A percentile compares a stretch with the other conserved stretches of the same genome.
phyloP scores from a whole-genome alignment of 2,888 invertebrate species.

The Ormyrus labotus region DNA sequence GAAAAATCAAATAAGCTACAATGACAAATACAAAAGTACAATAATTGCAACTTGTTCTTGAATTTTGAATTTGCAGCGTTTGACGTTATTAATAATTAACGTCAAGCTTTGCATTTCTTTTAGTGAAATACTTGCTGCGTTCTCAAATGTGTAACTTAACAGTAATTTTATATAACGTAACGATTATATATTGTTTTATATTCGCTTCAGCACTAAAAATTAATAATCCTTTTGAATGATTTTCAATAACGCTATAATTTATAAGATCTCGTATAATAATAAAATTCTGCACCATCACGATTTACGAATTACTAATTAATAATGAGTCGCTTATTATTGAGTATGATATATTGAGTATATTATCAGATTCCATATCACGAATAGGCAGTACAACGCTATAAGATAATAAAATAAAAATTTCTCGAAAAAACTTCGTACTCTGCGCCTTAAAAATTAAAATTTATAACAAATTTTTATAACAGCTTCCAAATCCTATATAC shows the following conservation, averaged over 20 bases:
- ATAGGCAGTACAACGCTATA: constrained; percentile 16
- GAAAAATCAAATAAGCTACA: constrained; percentile 28
- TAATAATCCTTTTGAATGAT: background rate
- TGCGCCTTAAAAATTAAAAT: constrained; percentile 24
- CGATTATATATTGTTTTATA: constrained; percentile 8
- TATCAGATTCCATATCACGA: constrained; percentile 52
- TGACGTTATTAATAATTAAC: background rate
- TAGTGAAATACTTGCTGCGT: background rate
- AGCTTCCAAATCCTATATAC: background rate
- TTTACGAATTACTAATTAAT: constrained; percentile 27
- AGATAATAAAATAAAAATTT: constrained; percentile 36
- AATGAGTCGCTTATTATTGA: constrained; percentile 26
- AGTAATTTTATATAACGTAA: constrained; percentile 17
- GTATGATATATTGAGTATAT: constrained; percentile 51
- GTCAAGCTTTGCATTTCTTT: background rate
- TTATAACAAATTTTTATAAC: constrained; percentile 37
- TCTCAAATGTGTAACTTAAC: background rate
- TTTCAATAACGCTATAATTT: constrained; percentile 18
- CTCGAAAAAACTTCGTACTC: background rate
- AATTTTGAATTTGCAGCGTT: background rate
- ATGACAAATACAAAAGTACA: constrained; percentile 30
- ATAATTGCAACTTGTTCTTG: constrained; percentile 5
- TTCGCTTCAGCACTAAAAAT: background rate
- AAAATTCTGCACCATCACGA: constrained; percentile 36
- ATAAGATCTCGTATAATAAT: constrained; percentile 15